Percentiles rank a stretch among this genome's conserved stretches.
phyloP scores from a whole-genome alignment of 2,113 vertebrate genomes.

The Odontesthes bonariensis region DNA sequence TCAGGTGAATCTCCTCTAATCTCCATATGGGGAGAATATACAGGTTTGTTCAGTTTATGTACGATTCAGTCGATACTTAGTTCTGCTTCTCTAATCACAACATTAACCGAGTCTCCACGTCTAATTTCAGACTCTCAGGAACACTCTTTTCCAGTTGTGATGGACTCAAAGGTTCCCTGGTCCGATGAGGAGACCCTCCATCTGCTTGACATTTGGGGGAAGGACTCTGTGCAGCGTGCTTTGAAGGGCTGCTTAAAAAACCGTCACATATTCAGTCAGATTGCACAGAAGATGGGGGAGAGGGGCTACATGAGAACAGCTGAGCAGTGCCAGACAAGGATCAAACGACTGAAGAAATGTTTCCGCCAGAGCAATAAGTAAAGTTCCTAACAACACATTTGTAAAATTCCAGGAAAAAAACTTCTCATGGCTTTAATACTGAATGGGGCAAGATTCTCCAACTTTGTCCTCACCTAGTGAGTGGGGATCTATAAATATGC shows the following conservation, averaged over 20 bases:
- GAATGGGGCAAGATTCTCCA: no score
- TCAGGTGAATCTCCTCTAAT: slow-evolving; percentile 78
- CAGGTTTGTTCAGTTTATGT: slow-evolving; percentile 66
- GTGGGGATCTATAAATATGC: no score
- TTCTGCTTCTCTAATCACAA: not conserved
- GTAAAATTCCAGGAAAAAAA: no score
- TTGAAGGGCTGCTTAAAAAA: slow-evolving; percentile 80
- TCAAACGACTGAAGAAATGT: slow-evolving; percentile 79
- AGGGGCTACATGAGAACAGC: slow-evolving; percentile 75
- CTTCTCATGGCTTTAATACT: no score
- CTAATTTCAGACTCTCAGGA: slow-evolving; percentile 67
- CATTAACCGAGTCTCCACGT: not conserved
- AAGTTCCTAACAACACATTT: not conserved
- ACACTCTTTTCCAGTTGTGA: slow-evolving; percentile 37
- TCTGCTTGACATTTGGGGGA: slow-evolving; percentile 81
- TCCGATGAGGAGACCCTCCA: slow-evolving; percentile 80
- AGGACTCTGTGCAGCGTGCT: slow-evolving; percentile 75
- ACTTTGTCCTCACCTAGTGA: no score
- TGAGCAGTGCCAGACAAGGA: slow-evolving; percentile 81
- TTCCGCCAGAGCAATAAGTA: slow-evolving; percentile 59
- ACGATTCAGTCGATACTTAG: not conserved
- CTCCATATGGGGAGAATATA: slow-evolving; percentile 82
- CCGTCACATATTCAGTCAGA: slow-evolving; percentile 79
- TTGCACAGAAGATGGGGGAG: slow-evolving; percentile 77
- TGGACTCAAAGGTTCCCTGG: slow-evolving; percentile 78